Base-by-base conservation (phyloP, 2,797 vertebrate species). In the Coregonus suidteri region DNA sequence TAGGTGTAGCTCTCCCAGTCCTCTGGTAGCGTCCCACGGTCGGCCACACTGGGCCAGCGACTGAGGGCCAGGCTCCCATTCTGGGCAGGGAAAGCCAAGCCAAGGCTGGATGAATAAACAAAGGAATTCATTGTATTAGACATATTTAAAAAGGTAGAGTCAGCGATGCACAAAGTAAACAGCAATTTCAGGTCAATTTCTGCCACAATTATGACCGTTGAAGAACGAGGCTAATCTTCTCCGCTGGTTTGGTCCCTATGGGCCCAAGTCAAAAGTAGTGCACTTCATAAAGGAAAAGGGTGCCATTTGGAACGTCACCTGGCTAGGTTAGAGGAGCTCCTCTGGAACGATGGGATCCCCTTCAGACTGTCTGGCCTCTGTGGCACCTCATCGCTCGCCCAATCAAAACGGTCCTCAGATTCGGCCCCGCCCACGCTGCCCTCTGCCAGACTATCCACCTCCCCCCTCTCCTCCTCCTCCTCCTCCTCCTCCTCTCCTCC, bases 1-100 rank as follows among this genome's bases (percentile, higher is more conserved):
- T 97, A 96, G 11, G 95, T 92, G 80, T 97, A 95, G 82, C 90
- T 96, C 77, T 97, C 97, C 97, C 97, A 98, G 71, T 97, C 97
- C 62, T 99, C 97, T 0, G 95, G 88, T 80, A 94, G 90, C n/a
- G 93, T 90, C 35, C 78, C 93, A 25, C 93, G 93, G 73, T 97
- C 97, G 14, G 92, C 85, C 2, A 94, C 84, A 78, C 90, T 97
- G 41, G 97, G 96, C 97, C 96, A 98, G n/a, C 92, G 95, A 74
- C 90, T 89, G 6, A 94, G 68, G 0, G 95, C 88, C 37, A 97
- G 81, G 0, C 94, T 93, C 67, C 96, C 95, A 47, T 95, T 94
- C 0, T 95, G 93, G 69, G 95, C 93, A 0, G 96, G 95, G 82
- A 99, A 99, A 0, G 96, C 96, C 56, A 99, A 90, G 0, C 96